Evolutionary conservation across 2,797 vertebrate species (phyloP).

Genomic region (Arrhamphus sclerolepis): DNA sequence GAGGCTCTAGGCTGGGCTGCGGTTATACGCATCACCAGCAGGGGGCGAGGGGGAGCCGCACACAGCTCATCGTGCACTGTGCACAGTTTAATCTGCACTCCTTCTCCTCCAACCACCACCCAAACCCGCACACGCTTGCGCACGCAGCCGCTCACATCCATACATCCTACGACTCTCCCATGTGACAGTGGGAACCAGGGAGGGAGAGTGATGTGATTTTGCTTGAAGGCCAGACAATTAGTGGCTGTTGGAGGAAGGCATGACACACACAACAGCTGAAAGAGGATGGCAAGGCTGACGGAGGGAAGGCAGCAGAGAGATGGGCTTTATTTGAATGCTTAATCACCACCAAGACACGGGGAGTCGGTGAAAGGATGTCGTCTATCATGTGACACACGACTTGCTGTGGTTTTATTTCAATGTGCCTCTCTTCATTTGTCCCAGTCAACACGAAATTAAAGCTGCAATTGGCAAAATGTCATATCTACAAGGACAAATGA

Average conservation of each 20-base stretch:
- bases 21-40: constrained; percentile 52
- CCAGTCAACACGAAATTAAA: constrained; percentile 33
- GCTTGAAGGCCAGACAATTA: constrained; percentile 78
- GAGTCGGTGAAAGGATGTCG: constrained; percentile 20
- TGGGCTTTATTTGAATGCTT: constrained; percentile 36
- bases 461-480: constrained; percentile 39
- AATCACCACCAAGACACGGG: constrained; percentile 30
- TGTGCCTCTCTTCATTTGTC: constrained; percentile 19
- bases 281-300: constrained; percentile 39
- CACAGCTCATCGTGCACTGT: constrained; percentile 28
- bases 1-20: constrained; percentile 33
- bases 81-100: not conserved
- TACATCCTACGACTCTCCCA: constrained; percentile 18
- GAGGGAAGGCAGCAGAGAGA: constrained; percentile 38
- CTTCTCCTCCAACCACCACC: constrained; percentile 3
- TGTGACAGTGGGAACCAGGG: constrained; percentile 39
- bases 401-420: not conserved
- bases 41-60: constrained; percentile 71
- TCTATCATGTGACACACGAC: constrained; percentile 38
- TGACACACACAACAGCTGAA: constrained; percentile 69
- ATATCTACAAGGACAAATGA: constrained; percentile 29
- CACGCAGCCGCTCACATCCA: constrained; percentile 28
- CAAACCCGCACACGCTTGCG: constrained; percentile 24
- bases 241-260: constrained; percentile 67
- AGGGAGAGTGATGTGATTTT: constrained; percentile 57